Evolutionary conservation across 35 echinoderm and acorn worm species (phyloP).

Genomic region (Eucidaris tribuloides): DNA sequence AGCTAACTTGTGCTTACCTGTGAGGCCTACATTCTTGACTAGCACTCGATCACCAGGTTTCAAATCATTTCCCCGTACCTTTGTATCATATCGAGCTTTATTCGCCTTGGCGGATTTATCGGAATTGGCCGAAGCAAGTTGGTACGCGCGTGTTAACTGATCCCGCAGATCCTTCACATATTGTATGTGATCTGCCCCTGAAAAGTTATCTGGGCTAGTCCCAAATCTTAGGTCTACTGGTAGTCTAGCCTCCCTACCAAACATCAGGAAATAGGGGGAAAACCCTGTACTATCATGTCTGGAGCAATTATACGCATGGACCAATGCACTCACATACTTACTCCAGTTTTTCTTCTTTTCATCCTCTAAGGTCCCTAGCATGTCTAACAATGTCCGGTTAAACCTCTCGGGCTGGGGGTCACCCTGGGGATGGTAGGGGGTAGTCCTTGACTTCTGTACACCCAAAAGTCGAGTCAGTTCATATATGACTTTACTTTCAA

Average conservation of each 20-base stretch:
- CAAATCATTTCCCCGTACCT: constrained; percentile 23
- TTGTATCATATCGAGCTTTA: constrained; percentile 52
- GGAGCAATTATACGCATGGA: constrained; percentile 42
- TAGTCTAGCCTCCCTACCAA: constrained; percentile 49
- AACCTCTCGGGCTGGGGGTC: constrained; percentile 43
- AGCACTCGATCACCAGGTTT: constrained; percentile 61
- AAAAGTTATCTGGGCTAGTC: background rate
- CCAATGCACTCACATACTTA: background rate
- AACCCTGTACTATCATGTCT: constrained; percentile 40
- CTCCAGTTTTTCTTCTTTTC: constrained; percentile 61
- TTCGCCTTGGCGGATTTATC: background rate
- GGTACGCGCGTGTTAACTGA: background rate
- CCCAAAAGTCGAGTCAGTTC: constrained; percentile 18
- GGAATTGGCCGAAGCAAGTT: background rate
- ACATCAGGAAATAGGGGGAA: constrained; percentile 56
- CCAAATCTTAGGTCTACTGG: constrained; percentile 14
- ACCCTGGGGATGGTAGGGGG: too few relatives aligned
- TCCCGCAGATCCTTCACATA: background rate
- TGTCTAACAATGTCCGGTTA: constrained; percentile 55
- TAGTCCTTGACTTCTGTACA: constrained; percentile 36
- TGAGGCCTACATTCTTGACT: constrained; percentile 59
- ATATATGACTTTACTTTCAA: constrained; percentile 45
- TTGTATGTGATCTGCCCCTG: background rate
- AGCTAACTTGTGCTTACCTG: constrained; percentile 77
- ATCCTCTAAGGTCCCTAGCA: constrained; percentile 33